Evolutionary conservation across 2,888 invertebrate species (phyloP).

Genomic region (Hecatera dysodea): DNA sequence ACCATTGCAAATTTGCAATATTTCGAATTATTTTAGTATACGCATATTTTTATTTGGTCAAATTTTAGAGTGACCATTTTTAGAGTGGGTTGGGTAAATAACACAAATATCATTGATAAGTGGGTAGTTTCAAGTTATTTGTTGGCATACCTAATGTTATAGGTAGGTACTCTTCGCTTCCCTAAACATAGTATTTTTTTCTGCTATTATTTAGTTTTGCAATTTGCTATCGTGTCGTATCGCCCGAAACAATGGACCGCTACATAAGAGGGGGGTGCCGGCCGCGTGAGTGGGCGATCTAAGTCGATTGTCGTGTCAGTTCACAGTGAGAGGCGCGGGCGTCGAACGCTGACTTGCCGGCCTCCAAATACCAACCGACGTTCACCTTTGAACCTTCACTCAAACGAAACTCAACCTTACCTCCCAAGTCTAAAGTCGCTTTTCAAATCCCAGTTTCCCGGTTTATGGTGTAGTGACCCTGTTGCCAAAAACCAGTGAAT

Average conservation of each 20-base stretch:
- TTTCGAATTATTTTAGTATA: too few relatives aligned
- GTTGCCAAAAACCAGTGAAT: conserved; percentile 52
- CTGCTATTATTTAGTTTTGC: neutral
- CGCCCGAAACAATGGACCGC: conserved; percentile 71
- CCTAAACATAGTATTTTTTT: too few relatives aligned
- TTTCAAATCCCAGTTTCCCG: conserved; percentile 30
- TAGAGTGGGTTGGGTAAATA: too few relatives aligned
- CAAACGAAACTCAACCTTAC: conserved; percentile 64
- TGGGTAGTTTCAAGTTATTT: neutral
- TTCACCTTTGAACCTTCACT: conserved; percentile 69
- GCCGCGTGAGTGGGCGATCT: conserved; percentile 81
- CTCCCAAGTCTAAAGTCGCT: conserved; percentile 44
- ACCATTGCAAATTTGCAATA: too few relatives aligned
- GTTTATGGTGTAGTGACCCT: conserved; percentile 66
- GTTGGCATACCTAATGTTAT: too few relatives aligned
- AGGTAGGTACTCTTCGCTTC: too few relatives aligned
- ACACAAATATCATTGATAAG: too few relatives aligned
- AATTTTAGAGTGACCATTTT: too few relatives aligned
- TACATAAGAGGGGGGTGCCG: conserved; percentile 80
- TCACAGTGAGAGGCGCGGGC: conserved; percentile 86
- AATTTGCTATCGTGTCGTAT: conserved; percentile 59
- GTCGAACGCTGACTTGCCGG: conserved; percentile 82
- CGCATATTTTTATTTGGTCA: too few relatives aligned
- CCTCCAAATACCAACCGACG: conserved; percentile 68
- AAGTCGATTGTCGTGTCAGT: conserved; percentile 70